Evolutionary conservation across 2,888 invertebrate genomes (phyloP), one percentile per base, ranked within the genome.

Genomic region (Polyommatus icarus): DNA sequence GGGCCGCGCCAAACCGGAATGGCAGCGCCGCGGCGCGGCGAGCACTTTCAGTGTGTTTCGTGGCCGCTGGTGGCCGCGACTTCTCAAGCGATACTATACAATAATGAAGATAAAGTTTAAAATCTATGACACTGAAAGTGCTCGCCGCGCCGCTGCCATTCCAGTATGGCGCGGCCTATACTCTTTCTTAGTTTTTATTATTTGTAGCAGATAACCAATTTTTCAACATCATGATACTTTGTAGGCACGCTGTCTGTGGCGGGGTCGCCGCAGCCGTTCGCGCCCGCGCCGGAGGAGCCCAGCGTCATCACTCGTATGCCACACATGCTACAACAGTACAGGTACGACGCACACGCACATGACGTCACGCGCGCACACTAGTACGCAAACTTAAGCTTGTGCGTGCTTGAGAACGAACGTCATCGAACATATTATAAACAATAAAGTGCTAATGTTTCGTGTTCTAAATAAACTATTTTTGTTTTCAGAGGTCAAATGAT

Each of bases 261-360:
- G 12, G 94, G 94, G 3, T 94, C 94, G 18, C 94, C 94, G 81
- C 94, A 94, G 83, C 94, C 94, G 1, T 94, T 91, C 87, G 91
- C 91, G 80, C 94, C 94, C 2, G 88, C 90, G 72, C 81, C 90
- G 0, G 94, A 94, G 83, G 94, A 94, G 83, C 94, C 94, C 76
- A 93, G 93, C 83, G 88, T 94, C 82, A 94, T 94, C 82, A 94
- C 94, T 0, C 83, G 94, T 61, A 94, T 94, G 94, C 94, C 94
- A 79, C 94, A 94, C 79, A 93, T 94, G 91, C 87, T 94, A 80
- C 94, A 92, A 61, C 92, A 93, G 79, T 94, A 93, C 85, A 91
- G 94, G 94, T 93, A 57, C 12, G 67, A 32, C 29, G 67, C 15
- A 24, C 67, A 67, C 29, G 29, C 18, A 67, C 24, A 24, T 12